Percentiles rank a stretch among this genome's conserved stretches.
These are phyloP conservation scores for human DNA, from an alignment of 2,113 vertebrate species.

Conservation along the genomic window DNA sequence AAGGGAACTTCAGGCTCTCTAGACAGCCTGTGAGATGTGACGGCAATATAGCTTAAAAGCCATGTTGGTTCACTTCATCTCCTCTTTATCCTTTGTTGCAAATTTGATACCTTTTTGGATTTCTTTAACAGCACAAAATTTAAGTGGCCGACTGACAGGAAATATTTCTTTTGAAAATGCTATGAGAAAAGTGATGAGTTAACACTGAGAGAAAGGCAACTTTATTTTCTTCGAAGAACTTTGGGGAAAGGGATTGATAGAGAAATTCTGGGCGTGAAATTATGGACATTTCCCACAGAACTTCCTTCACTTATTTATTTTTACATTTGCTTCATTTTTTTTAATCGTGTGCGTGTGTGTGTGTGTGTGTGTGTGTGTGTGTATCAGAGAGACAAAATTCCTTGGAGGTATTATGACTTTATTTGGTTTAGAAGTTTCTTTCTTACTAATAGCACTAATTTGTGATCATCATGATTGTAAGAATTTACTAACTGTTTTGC, in stretches of 20 bases:
- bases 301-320: neutral
- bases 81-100: constrained; percentile 42
- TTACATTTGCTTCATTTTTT: neutral
- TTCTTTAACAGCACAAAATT: constrained; percentile 48
- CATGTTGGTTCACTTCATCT: constrained; percentile 20
- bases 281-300: neutral
- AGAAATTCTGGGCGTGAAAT: neutral
- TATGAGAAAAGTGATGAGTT: neutral
- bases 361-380: neutral
- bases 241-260: neutral
- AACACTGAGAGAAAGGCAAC: neutral
- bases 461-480: neutral
- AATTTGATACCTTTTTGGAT: constrained; percentile 24
- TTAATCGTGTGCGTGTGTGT: neutral
- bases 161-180: neutral
- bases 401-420: neutral
- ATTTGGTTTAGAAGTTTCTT: constrained; percentile 4
- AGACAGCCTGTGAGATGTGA: neutral
- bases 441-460: neutral
- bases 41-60: constrained; percentile 32
- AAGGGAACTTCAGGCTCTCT: neutral
- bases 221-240: neutral
- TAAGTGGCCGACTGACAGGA: neutral
- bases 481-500: neutral
- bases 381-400: neutral